Evolutionary conservation across 2,797 vertebrate species (phyloP), one percentile per base, ranked within the genome.

Genomic region (Tadarida brasiliensis): DNA sequence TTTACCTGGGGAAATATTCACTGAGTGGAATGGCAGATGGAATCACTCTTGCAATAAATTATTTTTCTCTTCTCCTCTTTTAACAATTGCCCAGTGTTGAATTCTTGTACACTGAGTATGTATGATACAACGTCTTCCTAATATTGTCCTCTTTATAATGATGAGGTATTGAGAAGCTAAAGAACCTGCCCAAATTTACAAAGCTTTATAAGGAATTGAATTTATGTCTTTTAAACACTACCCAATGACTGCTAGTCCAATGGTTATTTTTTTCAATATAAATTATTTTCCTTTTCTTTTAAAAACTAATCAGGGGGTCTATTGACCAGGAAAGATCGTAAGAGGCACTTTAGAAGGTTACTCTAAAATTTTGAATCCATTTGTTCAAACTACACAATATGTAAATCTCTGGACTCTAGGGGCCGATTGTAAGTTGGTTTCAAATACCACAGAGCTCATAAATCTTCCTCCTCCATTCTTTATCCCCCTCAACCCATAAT

Each of bases 361-460:
- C 39, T 94, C 92, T 86, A 91, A 82, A 87, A 68, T 81, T 94
- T 91, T 39, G 16, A 39, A 91, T 70, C 28, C 61, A 88, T 94
- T 85, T 95, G 71, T 49, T 76, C 51, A 91, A 92, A 90, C 71
- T 87, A 59, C 26, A 82, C 76, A 82, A 89, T 87, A 96, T 90
- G 86, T 87, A 96, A 95, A 94, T 95, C 81, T 92, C 87, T 49
- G 39, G 63, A 73, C 90, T 85, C 87, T 30, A 26, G 92, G 65
- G 87, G n/a, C 87, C 61, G 74, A 17, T 90, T 95, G 56, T 87
- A 68, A 97, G 76, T 91, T 94, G 80, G 67, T 96, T 96, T 97
- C 91, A 90, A 95, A 96, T 89, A 93, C 92, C 92, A 93, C 10
- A 22, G 74, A 95, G 51, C 51, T 57, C 77, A 94, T 96, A 93